phyloP scores from a whole-genome alignment of 2,888 invertebrate genomes.

The Pachydiplax longipennis region DNA sequence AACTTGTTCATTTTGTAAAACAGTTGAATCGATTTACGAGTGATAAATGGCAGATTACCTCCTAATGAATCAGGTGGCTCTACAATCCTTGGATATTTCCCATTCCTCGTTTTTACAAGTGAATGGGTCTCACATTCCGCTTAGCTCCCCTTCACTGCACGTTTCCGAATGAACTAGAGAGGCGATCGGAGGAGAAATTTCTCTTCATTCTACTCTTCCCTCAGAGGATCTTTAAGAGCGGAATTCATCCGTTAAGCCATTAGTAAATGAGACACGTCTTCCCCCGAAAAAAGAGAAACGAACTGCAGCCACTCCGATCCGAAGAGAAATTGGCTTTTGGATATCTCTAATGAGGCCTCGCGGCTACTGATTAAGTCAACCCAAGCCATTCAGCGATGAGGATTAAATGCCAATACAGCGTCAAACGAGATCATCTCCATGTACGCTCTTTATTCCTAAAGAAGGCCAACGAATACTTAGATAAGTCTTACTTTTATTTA shows the following conservation, averaged over 20 bases:
- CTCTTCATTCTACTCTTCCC: neutral
- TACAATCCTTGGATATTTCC: too few species aligned
- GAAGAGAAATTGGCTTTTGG: constrained; percentile 6
- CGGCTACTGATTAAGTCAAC: neutral
- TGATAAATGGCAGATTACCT: too few species aligned
- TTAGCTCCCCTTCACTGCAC: neutral
- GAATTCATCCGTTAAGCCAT: neutral
- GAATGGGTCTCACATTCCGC: neutral
- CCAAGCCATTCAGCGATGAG: neutral
- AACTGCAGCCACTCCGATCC: neutral
- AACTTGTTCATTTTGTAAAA: too few species aligned
- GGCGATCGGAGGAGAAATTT: neutral
- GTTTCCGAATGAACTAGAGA: neutral
- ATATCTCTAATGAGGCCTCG: neutral
- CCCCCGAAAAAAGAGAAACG: neutral
- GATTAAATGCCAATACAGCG: constrained; percentile 33
- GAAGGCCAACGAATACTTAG: too few species aligned
- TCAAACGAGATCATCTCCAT: neutral
- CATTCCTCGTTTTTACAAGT: too few species aligned
- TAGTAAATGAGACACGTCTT: neutral
- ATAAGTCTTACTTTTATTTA: too few species aligned
- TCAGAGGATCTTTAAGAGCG: neutral
- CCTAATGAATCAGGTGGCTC: too few species aligned
- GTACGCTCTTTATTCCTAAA: too few species aligned
- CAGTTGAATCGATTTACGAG: too few species aligned